phyloP scores from a whole-genome alignment of 2,888 invertebrate species.

The Bimastos eiseni region DNA sequence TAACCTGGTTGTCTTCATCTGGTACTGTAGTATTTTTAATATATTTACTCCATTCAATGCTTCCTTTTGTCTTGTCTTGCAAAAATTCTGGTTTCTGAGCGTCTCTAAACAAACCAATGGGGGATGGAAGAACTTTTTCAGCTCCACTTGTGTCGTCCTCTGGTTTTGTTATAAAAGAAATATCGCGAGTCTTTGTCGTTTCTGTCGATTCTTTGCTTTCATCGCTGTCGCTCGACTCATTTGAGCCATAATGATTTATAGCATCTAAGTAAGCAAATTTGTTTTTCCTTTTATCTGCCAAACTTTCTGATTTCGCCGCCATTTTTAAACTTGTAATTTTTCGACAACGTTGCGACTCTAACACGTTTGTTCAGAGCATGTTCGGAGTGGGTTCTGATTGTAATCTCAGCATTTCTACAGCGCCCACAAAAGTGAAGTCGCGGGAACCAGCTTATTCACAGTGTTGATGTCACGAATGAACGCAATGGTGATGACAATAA shows the following conservation, averaged over 20 bases:
- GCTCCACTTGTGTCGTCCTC: neutral
- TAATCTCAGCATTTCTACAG: too few relatives aligned
- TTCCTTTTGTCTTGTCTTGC: constrained; percentile 14
- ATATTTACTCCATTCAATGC: constrained; percentile 18
- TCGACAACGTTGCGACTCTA: neutral
- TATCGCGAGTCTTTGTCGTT: neutral
- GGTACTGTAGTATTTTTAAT: constrained; percentile 8
- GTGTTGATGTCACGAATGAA: too few relatives aligned
- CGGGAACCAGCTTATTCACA: too few relatives aligned
- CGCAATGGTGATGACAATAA: too few relatives aligned
- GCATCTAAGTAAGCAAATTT: constrained; percentile 1
- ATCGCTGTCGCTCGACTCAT: neutral
- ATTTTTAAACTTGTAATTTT: neutral
- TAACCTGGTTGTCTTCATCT: neutral
- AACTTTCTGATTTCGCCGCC: neutral
- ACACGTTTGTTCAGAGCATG: neutral
- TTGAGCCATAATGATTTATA: neutral
- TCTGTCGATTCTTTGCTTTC: neutral
- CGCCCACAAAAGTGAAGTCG: too few relatives aligned
- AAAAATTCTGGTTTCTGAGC: neutral
- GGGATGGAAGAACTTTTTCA: neutral
- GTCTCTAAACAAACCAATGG: neutral
- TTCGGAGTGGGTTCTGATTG: neutral
- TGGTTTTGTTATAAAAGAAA: neutral
- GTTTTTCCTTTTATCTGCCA: neutral